Percentiles rank a stretch among this genome's conserved stretches.
phyloP scores from a whole-genome alignment of 2,888 invertebrate genomes.

The Orchesella flavescens region DNA sequence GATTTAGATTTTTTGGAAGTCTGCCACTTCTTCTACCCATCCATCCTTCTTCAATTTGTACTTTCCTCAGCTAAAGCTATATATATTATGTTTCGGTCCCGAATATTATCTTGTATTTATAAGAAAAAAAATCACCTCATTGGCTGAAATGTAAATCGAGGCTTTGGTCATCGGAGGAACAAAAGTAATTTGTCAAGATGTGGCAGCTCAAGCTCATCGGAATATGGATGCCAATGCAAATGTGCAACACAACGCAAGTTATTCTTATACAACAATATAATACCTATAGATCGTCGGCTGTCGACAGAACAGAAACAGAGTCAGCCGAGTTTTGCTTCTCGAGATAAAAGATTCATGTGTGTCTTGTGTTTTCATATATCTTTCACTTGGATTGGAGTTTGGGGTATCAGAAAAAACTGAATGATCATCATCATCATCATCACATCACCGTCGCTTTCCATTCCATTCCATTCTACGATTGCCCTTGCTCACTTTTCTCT shows the following conservation, averaged over 20 bases:
- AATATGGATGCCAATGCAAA: conserved; percentile 57
- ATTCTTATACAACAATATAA: no score
- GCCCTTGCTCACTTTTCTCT: conserved; percentile 35
- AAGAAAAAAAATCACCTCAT: conserved; percentile 34
- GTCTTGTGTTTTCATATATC: neutral
- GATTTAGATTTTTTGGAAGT: conserved; percentile 45
- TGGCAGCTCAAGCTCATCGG: conserved; percentile 49
- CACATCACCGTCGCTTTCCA: no score
- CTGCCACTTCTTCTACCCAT: conserved; percentile 50
- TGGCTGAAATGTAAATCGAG: neutral
- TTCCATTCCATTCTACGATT: conserved; percentile 40
- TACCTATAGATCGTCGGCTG: no score
- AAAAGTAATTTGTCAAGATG: conserved; percentile 60
- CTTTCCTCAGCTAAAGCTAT: neutral
- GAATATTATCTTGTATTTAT: no score
- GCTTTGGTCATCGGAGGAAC: conserved; percentile 28
- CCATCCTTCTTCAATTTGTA: conserved; percentile 56
- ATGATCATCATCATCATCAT: conserved; percentile 15
- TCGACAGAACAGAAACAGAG: no score
- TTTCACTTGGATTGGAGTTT: no score
- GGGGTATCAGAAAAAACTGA: conserved; percentile 18
- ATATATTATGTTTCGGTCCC: no score
- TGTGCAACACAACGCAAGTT: conserved; percentile 10
- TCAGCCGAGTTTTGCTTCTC: conserved; percentile 28
- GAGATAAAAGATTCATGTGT: conserved; percentile 25